Percentiles rank a stretch among this genome's conserved stretches.
These are phyloP conservation scores for Drosophila nigrodunni DNA, from an alignment of 1,140 invertebrate genomes.

Conservation along the genomic window DNA sequence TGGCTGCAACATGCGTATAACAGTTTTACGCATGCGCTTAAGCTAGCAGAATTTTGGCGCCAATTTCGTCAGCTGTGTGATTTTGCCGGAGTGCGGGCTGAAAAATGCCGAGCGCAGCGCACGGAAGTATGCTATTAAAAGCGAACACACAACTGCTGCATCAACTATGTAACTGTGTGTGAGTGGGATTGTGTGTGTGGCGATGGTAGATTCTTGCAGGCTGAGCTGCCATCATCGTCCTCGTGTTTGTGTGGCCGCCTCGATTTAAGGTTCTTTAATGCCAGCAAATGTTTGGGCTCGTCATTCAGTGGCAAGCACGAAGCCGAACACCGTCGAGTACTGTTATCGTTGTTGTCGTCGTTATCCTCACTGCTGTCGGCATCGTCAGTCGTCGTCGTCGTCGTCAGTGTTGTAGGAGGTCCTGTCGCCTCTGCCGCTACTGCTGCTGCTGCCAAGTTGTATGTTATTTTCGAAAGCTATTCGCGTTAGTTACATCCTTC, in stretches of 20 bases:
- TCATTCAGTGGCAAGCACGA: slow-evolving; percentile 63
- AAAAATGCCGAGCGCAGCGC: slow-evolving; percentile 39
- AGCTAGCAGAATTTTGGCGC: slow-evolving; percentile 61
- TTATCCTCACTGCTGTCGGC: slow-evolving; percentile 33
- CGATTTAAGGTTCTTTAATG: slow-evolving; percentile 47
- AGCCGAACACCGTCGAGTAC: slow-evolving; percentile 52
- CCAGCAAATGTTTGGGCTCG: slow-evolving; percentile 51
- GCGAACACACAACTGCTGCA: slow-evolving; percentile 41
- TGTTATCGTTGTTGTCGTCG: slow-evolving; percentile 23
- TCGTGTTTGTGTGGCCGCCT: slow-evolving; percentile 60
- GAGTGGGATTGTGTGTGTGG: slow-evolving; percentile 1
- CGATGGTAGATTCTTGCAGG: slow-evolving; percentile 77
- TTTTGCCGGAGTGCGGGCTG: slow-evolving; percentile 19
- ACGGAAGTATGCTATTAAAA: slow-evolving; percentile 60
- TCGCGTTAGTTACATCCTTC: slow-evolving; percentile 44
- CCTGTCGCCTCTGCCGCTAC: slow-evolving; percentile 42
- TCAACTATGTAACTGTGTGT: slow-evolving; percentile 16
- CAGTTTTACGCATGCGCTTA: slow-evolving; percentile 57
- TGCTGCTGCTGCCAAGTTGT: slow-evolving; percentile 37
- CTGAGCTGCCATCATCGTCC: slow-evolving; percentile 79
- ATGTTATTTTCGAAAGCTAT: slow-evolving; percentile 48
- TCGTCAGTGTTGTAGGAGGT: slow-evolving; percentile 48
- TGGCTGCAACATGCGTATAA: slow-evolving; percentile 41
- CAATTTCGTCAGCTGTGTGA: slow-evolving; percentile 62
- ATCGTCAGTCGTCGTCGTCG: slow-evolving; percentile 18